A percentile compares a stretch with the other conserved stretches of the same genome.
These are phyloP conservation scores for Crotalus horridus DNA, from an alignment of 2,113 vertebrate genomes.

Conservation along the genomic window DNA sequence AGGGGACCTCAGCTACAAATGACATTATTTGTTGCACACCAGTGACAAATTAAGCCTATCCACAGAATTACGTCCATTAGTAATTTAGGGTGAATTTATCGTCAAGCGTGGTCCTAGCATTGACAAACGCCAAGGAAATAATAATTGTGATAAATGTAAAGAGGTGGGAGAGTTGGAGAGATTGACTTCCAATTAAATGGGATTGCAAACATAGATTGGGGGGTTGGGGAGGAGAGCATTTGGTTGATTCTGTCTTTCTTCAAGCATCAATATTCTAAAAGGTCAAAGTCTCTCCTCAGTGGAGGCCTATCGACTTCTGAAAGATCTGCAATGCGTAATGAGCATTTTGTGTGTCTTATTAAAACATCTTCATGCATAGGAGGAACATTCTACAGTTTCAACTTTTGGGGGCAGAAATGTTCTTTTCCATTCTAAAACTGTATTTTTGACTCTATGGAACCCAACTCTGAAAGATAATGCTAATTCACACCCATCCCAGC, in stretches of 20 bases:
- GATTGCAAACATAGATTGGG: conserved; percentile 79
- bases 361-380: conserved; percentile 40
- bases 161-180: conserved; percentile 62
- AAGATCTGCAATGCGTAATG: conserved; percentile 82
- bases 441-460: neutral
- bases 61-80: conserved; percentile 71
- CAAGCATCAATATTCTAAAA: conserved; percentile 77
- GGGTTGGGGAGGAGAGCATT: conserved; percentile 37
- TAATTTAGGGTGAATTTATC: conserved; percentile 89
- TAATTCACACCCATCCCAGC: neutral
- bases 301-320: conserved; percentile 55
- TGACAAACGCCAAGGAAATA: conserved; percentile 54
- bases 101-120: conserved; percentile 74
- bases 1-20: conserved; percentile 57
- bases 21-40: conserved; percentile 59
- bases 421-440: neutral
- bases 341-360: conserved; percentile 65
- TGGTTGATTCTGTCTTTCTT: conserved; percentile 62
- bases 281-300: conserved; percentile 81
- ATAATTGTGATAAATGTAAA: conserved; percentile 1
- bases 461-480: neutral
- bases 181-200: conserved; percentile 87
- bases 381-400: conserved; percentile 18
- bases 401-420: neutral
- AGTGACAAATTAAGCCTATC: conserved; percentile 69